A percentile compares a stretch with the other conserved stretches of the same genome.
Evolutionary conservation across 30 jellyfish, hydroid and myxozoan genomes (phyloP).

Genomic region (Turritopsis rubra): DNA sequence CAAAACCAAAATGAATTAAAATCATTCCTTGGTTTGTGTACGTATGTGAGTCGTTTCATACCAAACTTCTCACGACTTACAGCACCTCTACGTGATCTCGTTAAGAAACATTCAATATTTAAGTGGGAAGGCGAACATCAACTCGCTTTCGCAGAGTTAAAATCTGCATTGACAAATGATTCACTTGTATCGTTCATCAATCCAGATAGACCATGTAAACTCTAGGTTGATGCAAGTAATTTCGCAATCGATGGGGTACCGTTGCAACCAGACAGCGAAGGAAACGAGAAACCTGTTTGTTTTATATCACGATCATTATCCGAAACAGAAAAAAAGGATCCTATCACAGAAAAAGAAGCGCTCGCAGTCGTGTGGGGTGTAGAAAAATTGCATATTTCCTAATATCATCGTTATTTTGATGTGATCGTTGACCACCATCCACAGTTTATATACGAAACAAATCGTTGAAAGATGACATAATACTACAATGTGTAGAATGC

Average conservation of each 20-base stretch:
- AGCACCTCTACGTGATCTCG: constrained; percentile 21
- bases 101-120: not conserved
- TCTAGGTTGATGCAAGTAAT: constrained; percentile 30
- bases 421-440: constrained; percentile 11
- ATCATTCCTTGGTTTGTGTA: constrained; percentile 27
- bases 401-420: not conserved
- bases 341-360: constrained; percentile 26
- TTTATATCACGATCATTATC: constrained; percentile 13
- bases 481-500: not conserved
- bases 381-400: constrained; percentile 13
- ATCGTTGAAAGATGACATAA: not conserved
- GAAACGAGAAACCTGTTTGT: constrained; percentile 3
- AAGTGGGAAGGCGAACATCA: constrained; percentile 4
- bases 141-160: constrained; percentile 1
- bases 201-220: constrained; percentile 5
- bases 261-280: constrained; percentile 20
- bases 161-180: not conserved
- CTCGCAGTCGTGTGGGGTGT: constrained; percentile 20
- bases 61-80: not conserved
- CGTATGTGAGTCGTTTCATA: constrained; percentile 28
- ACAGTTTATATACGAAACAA: not conserved
- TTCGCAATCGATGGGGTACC: constrained; percentile 18
- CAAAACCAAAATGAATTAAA: constrained; percentile 20
- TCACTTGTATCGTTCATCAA: constrained; percentile 2
- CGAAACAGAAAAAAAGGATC: constrained; percentile 14